phyloP scores from a whole-genome alignment of 2,113 vertebrate species.

The Oostethus manadensis region DNA sequence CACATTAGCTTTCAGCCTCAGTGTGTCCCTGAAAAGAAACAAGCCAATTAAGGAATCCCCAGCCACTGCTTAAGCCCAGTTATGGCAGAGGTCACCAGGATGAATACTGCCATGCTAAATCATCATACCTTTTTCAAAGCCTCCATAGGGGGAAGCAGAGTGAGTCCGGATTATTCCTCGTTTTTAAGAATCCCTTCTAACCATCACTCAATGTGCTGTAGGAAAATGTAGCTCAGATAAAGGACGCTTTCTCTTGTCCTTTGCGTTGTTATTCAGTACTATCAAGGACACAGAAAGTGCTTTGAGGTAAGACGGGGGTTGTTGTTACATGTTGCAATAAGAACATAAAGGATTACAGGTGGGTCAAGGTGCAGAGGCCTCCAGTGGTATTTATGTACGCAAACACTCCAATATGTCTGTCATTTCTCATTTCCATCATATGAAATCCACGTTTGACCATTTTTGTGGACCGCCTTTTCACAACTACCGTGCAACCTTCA shows the following conservation, averaged over 20 bases:
- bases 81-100: constrained; percentile 71
- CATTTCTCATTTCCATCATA: not conserved
- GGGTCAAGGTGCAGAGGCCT: constrained; percentile 24
- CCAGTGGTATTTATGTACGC: constrained; percentile 7
- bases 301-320: constrained; percentile 59
- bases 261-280: constrained; percentile 46
- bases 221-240: constrained; percentile 52
- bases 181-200: constrained; percentile 24
- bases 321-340: constrained; percentile 59
- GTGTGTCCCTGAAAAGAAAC: constrained; percentile 72
- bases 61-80: constrained; percentile 69
- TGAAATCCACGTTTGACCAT: too few species aligned
- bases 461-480: too few species aligned
- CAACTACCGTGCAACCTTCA: too few species aligned
- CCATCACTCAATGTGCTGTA: constrained; percentile 46
- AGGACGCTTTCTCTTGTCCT: constrained; percentile 34
- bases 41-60: constrained; percentile 74
- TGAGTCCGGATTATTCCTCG: constrained; percentile 53
- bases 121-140: constrained; percentile 59
- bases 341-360: constrained; percentile 55
- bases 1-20: constrained; percentile 65
- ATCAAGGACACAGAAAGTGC: constrained; percentile 47
- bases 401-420: constrained; percentile 16
- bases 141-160: constrained; percentile 52
- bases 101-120: constrained; percentile 62